phyloP scores from a whole-genome alignment of 2,888 invertebrate species.

The Odontomyia ornata region DNA sequence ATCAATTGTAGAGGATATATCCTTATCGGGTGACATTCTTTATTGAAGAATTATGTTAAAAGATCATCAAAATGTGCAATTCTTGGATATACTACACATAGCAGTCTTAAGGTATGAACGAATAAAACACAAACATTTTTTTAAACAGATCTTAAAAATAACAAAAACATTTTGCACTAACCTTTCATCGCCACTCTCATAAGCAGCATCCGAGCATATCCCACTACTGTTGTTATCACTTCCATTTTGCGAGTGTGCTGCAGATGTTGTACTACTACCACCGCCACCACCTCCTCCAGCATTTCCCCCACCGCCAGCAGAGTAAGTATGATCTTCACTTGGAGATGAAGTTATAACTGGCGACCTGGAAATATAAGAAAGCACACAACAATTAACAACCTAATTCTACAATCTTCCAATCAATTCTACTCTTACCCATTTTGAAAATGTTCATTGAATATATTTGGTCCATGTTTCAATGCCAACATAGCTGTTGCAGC shows the following conservation, averaged over 20 bases:
- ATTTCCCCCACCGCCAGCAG: conserved; percentile 67
- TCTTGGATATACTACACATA: too few species aligned
- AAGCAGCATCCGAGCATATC: conserved; percentile 68
- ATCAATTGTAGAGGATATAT: too few species aligned
- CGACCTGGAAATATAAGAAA: conserved; percentile 54
- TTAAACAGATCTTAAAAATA: too few species aligned
- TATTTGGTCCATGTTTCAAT: conserved; percentile 83
- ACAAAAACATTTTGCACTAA: conserved; percentile 50
- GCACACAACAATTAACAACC: neutral
- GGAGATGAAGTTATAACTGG: conserved; percentile 85
- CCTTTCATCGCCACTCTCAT: conserved; percentile 69
- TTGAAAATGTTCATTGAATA: conserved; percentile 65
- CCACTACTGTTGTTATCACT: conserved; percentile 63
- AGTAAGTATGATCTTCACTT: conserved; percentile 94
- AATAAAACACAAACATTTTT: too few species aligned
- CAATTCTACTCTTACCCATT: conserved; percentile 58
- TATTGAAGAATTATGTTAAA: too few species aligned
- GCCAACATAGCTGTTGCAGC: conserved; percentile 89
- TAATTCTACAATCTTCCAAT: neutral
- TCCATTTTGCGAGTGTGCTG: conserved; percentile 51
- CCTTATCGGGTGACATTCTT: too few species aligned
- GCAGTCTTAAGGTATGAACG: too few species aligned
- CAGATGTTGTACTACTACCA: conserved; percentile 37
- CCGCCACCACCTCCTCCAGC: conserved; percentile 51
- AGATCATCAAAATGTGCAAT: too few species aligned